Evolutionary conservation across 1,140 invertebrate species (phyloP), one percentile per base, ranked within the genome.

Genomic region (Achatina immaculata): DNA sequence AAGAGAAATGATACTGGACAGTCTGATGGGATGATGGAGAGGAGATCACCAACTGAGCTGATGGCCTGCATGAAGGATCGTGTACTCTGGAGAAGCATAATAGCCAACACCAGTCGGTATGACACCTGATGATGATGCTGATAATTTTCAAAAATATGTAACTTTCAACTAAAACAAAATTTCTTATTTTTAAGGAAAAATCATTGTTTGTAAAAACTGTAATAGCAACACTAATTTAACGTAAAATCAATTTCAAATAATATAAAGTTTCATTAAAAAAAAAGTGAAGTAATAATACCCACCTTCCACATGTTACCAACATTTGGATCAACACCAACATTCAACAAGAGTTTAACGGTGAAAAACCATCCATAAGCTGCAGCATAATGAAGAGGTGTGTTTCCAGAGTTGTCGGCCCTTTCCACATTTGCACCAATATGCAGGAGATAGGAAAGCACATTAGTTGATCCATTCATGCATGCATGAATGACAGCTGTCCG

Each of bases 331-430:
- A 91, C 92, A 24, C 92, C 92, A 71, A 91, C 90, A 74, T 93
- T 90, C 4, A 93, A 83, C 42, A 93, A 85, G 9, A 93, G 79
- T 76, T 93, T 90, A 16, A 92, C 83, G 76, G 90, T 91, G 85
- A 92, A 93, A 79, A 92, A 91, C 92, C 93, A 93, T 2, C 93
- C 93, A 89, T 93, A 93, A 0, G 93, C 93, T 80, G 94, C 94
- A 0, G 96, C 96, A 88, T 96, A 96, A 90, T 96, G 95, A 21
- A 97, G 89, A 0, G 95, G 93, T 21, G 95, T 95, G 84, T 96
- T 96, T 16, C 94, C 94, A 83, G 94, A 94, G 0, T 92, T 91
- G 88, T 96, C 95, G 24, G 88, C 84, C 80, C 92, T 92, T 87
- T 96, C 95, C 0, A 95, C 91, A 85, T 94, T 80, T 93, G 91